Base-by-base conservation (phyloP, 2,888 invertebrate genomes). In the Epiblema foenella region DNA sequence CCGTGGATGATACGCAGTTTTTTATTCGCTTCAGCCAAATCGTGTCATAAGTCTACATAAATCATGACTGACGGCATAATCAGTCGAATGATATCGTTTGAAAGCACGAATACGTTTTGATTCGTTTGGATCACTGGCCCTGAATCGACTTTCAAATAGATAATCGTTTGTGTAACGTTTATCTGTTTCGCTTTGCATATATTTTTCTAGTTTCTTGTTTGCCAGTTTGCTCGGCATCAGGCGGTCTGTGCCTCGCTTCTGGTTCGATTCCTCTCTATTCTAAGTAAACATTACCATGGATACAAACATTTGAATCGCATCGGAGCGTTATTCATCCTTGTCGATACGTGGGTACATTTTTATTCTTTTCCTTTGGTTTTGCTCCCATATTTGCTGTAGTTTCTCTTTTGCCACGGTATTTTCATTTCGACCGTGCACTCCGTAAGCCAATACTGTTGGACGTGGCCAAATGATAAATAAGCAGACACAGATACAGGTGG, bases 111-210 rank as follows among this genome's bases (percentile, higher is more conserved):
- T 87, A 85, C 86, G 84, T 89, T 90, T 87, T 88, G 88, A 90
- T 90, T 90, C 88, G 88, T 87, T 82, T 86, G 86, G 82, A 86
- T 89, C 88, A 89, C 86, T 86, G 84, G 85, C 85, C 84, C 82
- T 78, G 80, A 88, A 91, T 91, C 83, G 90, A 91, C 91, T 92
- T 90, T 89, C 88, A 91, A 91, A 92, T 91, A 89, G 91, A 42
- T 60, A 52, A 60, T 66, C 70, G 29, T 24, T 51, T 66, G 18
- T 56, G 76, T 78, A 79, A 77, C 78, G 76, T 74, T 75, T 73
- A 59, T 70, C 64, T 68, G 74, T 64, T 56, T 51, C 29, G 46
- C 52, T 60, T 56, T 56, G 49, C 66, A 76, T 81, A 82, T 82
- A 79, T 85, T 84, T 85, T 85, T 85, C 82, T 84, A 83, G 77